phyloP scores from a whole-genome alignment of 2,113 vertebrate genomes.

The Coryphaenoides rupestris region DNA sequence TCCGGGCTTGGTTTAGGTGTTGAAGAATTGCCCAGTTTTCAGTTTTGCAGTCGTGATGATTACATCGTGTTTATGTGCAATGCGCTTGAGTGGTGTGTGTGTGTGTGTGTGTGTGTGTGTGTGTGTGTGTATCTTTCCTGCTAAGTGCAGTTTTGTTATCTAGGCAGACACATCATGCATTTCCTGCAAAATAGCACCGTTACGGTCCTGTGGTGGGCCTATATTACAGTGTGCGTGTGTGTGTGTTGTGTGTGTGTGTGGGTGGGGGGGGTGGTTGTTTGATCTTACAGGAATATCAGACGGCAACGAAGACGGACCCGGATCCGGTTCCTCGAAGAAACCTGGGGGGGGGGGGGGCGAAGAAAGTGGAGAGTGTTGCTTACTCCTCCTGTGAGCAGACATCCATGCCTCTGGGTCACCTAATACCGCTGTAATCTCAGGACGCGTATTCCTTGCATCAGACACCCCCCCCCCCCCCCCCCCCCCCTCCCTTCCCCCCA shows the following conservation, averaged over 20 bases:
- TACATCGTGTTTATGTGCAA: constrained; percentile 53
- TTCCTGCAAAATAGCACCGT: neutral
- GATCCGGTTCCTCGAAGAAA: constrained; percentile 18
- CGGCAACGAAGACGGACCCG: constrained; percentile 1
- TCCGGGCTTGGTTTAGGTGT: constrained; percentile 5
- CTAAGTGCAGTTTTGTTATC: neutral
- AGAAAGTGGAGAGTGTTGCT: constrained; percentile 2
- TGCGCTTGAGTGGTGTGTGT: constrained; percentile 31
- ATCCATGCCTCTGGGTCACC: constrained; percentile 10
- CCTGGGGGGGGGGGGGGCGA: constrained; percentile 33
- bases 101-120: constrained; percentile 21
- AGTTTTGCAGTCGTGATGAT: constrained; percentile 47
- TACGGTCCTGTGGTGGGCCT: too few species aligned
- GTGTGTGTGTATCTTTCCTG: neutral
- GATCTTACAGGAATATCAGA: neutral
- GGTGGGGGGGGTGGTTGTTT: neutral
- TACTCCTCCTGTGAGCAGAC: constrained; percentile 11
- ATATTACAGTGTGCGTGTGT: too few species aligned
- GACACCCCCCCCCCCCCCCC: neutral
- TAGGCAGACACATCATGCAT: neutral
- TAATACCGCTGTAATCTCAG: too few species aligned
- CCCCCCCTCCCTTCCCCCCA: neutral
- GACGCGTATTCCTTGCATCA: neutral
- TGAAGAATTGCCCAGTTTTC: constrained; percentile 30
- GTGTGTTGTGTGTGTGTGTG: neutral